Base-by-base conservation (phyloP, 37 sponge, comb jelly and placozoan genomes). In the Ephydatia muelleri region DNA sequence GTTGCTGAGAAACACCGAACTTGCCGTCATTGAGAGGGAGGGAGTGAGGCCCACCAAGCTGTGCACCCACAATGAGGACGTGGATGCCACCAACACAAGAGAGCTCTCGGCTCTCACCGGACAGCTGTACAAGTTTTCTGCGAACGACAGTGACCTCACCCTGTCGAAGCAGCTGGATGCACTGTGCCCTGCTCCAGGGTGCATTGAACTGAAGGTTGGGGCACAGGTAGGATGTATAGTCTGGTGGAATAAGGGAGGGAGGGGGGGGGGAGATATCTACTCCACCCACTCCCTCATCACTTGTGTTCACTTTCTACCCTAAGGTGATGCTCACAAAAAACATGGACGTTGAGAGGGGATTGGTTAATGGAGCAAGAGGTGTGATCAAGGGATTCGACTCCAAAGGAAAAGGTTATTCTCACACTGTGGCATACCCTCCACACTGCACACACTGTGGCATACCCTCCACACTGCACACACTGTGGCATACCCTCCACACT, bases 311-410 rank as follows among this genome's bases (percentile, higher is more conserved):
- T 57, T 21, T 21, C 16, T 0, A 19, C 14, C 57, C n/a, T n/a
- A n/a, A 93, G 94, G 96, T 96, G 33, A 93, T 96, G 94, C 80
- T 96, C 35, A 72, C 87, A 4, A 96, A 91, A 85, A 96, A 96
- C 68, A 86, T 85, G 26, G 84, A 91, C 72, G 88, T 96, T 5
- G 69, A 69, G 6, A 38, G 75, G 26, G 91, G 94, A 8, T 84
- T 96, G 68, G 96, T 96, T 3, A 96, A 96, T 76, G 96, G 96
- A 29, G 96, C 96, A 26, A 83, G 96, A 31, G 96, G 96, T 29
- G 80, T 96, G 29, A 85, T 96, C 39, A 88, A 83, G 11, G 25
- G 66, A 22, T 96, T 96, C 72, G 89, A 79, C 40, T 1, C 80
- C 13, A 37, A 36, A 38, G 76, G 11, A 34, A 81, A 81, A 87